Conservation (phyloP, 2,888 invertebrate species). For the Boloria euphrosyne region DNA sequence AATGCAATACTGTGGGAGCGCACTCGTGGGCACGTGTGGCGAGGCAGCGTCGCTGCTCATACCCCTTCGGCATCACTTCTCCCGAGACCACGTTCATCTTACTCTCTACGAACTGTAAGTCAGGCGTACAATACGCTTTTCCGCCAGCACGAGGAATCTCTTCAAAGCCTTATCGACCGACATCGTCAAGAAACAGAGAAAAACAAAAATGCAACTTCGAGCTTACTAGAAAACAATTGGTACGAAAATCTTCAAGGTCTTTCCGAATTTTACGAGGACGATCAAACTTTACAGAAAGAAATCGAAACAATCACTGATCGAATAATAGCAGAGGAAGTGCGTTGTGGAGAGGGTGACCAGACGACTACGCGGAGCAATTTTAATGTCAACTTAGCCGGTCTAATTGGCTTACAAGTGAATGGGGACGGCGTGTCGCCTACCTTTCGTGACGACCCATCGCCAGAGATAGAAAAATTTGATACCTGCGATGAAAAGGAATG, state of each 20-base stretch:
- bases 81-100: constrained; percentile 67
- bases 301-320: constrained; percentile 67
- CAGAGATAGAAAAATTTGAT: constrained; percentile 58
- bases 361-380: constrained; percentile 54
- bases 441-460: constrained; percentile 58
- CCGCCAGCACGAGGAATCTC: constrained; percentile 73
- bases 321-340: constrained; percentile 60
- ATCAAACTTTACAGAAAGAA: constrained; percentile 62
- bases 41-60: constrained; percentile 55
- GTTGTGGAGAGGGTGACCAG: constrained; percentile 48
- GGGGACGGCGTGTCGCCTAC: constrained; percentile 66
- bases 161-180: constrained; percentile 69
- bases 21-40: constrained; percentile 71
- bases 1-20: constrained; percentile 79
- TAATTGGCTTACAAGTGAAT: constrained; percentile 66
- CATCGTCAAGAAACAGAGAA: constrained; percentile 59
- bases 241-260: constrained; percentile 71
- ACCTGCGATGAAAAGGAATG: constrained; percentile 76
- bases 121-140: constrained; percentile 73
- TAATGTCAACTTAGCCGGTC: constrained; percentile 71
- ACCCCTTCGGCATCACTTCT: constrained; percentile 60
- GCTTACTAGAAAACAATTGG: constrained; percentile 63
- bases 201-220: constrained; percentile 49
- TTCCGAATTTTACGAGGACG: constrained; percentile 78
- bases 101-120: constrained; percentile 72